Evolutionary conservation across 2,113 vertebrate genomes (phyloP).

Genomic region (Polypterus bichir): DNA sequence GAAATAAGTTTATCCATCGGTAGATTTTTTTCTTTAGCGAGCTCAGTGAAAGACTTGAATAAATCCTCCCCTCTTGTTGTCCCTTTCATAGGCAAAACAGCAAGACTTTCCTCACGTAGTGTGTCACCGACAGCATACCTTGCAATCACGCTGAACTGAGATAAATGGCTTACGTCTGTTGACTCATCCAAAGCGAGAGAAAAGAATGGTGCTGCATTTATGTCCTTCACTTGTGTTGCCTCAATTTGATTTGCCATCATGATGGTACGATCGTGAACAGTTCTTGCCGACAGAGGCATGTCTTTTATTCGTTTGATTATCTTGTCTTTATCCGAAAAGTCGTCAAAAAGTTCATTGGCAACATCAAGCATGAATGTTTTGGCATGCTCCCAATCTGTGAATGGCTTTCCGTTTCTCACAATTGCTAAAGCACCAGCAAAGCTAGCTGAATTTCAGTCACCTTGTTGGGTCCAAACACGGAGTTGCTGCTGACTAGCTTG

Average conservation of each 20-base stretch:
- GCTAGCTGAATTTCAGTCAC: conserved; percentile 18
- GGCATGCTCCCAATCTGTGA: conserved; percentile 23
- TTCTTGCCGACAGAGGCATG: conserved; percentile 28
- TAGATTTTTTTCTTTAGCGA: conserved; percentile 22
- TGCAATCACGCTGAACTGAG: conserved; percentile 20
- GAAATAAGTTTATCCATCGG: conserved; percentile 20
- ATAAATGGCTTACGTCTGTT: conserved; percentile 21
- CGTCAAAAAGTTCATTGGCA: conserved; percentile 29
- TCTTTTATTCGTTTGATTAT: conserved; percentile 24
- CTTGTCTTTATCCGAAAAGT: conserved; percentile 20
- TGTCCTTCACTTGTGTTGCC: conserved; percentile 27
- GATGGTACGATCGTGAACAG: conserved; percentile 1
- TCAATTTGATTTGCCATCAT: conserved; percentile 27
- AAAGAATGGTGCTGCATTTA: conserved; percentile 21
- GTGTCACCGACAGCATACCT: conserved; percentile 21
- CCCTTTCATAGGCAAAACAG: conserved; percentile 27
- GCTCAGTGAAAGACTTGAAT: conserved; percentile 26
- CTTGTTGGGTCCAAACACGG: conserved; percentile 15
- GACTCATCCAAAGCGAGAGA: conserved; percentile 26
- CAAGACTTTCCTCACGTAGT: conserved; percentile 21
- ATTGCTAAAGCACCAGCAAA: conserved; percentile 27
- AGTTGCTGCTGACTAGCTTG: conserved; percentile 26
- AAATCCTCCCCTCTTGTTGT: conserved; percentile 30
- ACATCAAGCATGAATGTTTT: conserved; percentile 26
- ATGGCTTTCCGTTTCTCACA: conserved; percentile 25